These are phyloP conservation scores for Octodon degus DNA, from an alignment of 2,113 vertebrate genomes.

Conservation along the genomic window DNA sequence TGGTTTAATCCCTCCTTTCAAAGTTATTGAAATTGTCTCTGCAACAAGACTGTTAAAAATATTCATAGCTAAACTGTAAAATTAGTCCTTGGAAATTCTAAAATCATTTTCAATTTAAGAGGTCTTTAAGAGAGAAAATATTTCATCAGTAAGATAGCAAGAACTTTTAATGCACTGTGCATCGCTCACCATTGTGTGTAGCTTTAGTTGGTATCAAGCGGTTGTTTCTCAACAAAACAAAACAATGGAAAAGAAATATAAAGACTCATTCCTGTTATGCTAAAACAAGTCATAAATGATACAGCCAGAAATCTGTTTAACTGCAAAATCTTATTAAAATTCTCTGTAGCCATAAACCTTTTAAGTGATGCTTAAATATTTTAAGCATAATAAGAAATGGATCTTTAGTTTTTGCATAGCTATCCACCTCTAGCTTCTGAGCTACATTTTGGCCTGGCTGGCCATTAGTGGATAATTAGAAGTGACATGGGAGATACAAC, in stretches of 20 bases:
- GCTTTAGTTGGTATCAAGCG: not conserved
- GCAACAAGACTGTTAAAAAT: constrained; percentile 61
- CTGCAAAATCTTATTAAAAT: constrained; percentile 46
- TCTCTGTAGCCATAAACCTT: constrained; percentile 5
- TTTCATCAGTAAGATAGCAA: constrained; percentile 44
- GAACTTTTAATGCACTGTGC: not conserved
- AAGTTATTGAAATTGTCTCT: constrained; percentile 58
- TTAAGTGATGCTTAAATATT: constrained; percentile 61
- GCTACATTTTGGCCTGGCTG: constrained; percentile 30
- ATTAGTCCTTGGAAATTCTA: constrained; percentile 32
- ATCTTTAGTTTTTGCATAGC: not conserved
- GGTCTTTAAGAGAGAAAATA: constrained; percentile 38
- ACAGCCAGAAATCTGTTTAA: constrained; percentile 15
- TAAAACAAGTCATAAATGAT: constrained; percentile 28
- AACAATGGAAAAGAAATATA: constrained; percentile 25
- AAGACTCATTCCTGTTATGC: not conserved
- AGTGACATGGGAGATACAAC: constrained; percentile 45
- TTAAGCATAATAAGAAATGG: constrained; percentile 49
- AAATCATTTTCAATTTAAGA: constrained; percentile 59
- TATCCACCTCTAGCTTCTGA: not conserved
- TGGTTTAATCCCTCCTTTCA: constrained; percentile 26
- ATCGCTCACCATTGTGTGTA: not conserved
- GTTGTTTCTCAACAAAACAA: constrained; percentile 31
- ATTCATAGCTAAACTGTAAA: constrained; percentile 42
- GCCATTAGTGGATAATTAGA: constrained; percentile 67